phyloP scores from a whole-genome alignment of 2,113 vertebrate species.

The Syngnathus scovelli region DNA sequence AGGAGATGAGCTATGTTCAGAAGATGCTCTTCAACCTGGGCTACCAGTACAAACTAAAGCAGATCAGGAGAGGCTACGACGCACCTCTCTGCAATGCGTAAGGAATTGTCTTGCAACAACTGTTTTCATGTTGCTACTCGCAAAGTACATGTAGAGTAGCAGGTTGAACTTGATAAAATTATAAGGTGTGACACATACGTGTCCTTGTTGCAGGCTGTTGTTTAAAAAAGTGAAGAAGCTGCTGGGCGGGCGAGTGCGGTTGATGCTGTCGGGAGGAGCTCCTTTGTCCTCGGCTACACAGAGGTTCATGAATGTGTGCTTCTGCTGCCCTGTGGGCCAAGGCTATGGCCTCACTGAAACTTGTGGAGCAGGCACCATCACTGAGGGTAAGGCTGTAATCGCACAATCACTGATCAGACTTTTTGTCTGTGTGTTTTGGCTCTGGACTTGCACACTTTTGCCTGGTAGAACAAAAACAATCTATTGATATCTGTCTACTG shows the following conservation, averaged over 20 bases:
- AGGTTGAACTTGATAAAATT: background rate
- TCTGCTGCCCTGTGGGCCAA: constrained; percentile 92
- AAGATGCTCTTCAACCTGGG: constrained; percentile 90
- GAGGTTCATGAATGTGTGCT: constrained; percentile 96
- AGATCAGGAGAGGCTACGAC: constrained; percentile 91
- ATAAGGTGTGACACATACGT: too few relatives aligned
- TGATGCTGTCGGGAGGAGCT: constrained; percentile 93
- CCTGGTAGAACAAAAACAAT: background rate
- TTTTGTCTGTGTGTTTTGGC: background rate
- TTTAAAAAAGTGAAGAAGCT: constrained; percentile 88
- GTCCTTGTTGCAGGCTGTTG: constrained; percentile 71
- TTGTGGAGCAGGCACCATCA: constrained; percentile 92
- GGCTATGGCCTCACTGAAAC: constrained; percentile 96
- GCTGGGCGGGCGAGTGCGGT: constrained; percentile 84
- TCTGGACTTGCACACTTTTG: background rate
- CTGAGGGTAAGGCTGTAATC: constrained; percentile 74
- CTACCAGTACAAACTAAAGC: constrained; percentile 92
- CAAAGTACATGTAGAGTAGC: background rate
- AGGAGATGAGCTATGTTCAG: constrained; percentile 90
- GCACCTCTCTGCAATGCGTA: constrained; percentile 92
- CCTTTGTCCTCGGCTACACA: constrained; percentile 89
- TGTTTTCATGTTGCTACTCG: background rate
- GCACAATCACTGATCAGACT: background rate
- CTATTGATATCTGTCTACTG: background rate
- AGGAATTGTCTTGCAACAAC: constrained; percentile 39